Evolutionary conservation across 2,113 vertebrate species (phyloP).

Genomic region (Halichoerus grypus): DNA sequence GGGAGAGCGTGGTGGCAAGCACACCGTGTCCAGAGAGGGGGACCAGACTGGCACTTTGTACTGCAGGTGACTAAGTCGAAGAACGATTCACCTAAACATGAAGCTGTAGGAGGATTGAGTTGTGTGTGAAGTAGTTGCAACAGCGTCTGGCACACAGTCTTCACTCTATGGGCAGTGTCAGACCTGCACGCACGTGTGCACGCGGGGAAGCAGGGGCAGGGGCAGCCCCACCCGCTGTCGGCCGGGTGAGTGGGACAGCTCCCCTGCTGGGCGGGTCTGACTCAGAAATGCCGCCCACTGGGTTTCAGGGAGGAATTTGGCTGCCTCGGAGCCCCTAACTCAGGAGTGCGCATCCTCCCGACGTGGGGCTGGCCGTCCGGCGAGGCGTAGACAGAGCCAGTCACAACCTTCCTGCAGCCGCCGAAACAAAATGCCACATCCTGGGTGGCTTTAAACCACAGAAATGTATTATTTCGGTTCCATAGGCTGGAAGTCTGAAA

Average conservation of each 20-base stretch:
- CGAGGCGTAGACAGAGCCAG: rapidly evolving
- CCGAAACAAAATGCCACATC: neutral
- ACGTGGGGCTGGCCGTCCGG: neutral
- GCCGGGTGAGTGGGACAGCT: rapidly evolving
- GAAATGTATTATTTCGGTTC: rapidly evolving
- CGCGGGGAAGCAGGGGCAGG: rapidly evolving
- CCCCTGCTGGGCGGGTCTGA: neutral
- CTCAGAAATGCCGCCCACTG: neutral
- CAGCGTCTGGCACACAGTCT: rapidly evolving
- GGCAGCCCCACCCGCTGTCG: neutral
- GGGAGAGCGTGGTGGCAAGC: too few species aligned
- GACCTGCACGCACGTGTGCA: neutral
- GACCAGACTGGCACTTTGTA: rapidly evolving
- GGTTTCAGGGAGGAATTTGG: neutral
- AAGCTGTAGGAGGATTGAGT: neutral
- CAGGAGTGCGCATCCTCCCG: neutral
- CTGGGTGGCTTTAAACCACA: neutral
- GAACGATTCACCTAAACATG: rapidly evolving
- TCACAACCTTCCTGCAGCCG: neutral
- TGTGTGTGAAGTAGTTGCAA: rapidly evolving
- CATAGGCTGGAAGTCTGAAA: neutral
- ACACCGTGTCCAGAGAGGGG: neutral
- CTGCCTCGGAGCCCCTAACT: neutral
- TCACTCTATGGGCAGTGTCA: rapidly evolving
- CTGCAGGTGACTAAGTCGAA: neutral